A percentile compares a stretch with the other conserved stretches of the same genome.
Evolutionary conservation across 1,140 invertebrate species (phyloP).

Genomic region (Brachionus rotundiformis): DNA sequence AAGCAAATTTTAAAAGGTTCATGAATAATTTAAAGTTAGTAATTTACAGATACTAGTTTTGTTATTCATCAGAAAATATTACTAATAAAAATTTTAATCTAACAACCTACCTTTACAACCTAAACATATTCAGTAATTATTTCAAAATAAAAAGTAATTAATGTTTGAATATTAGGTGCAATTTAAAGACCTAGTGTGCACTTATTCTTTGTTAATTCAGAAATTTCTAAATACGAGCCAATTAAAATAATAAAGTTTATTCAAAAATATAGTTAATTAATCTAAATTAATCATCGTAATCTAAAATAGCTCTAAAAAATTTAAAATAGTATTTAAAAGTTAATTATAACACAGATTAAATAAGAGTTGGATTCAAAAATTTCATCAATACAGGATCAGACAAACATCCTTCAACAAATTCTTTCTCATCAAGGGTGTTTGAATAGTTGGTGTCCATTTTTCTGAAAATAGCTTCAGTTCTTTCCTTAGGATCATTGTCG

Average conservation of each 20-base stretch:
- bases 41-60: neutral
- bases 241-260: neutral
- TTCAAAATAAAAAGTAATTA: neutral
- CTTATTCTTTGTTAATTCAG: neutral
- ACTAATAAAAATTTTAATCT: neutral
- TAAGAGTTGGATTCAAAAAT: slow-evolving; percentile 44
- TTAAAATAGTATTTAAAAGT: neutral
- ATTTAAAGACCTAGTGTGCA: neutral
- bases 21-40: neutral
- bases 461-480: slow-evolving; percentile 38
- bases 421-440: slow-evolving; percentile 25
- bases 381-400: slow-evolving; percentile 49
- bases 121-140: neutral
- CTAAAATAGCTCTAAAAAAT: neutral
- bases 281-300: neutral
- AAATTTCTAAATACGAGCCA: no score
- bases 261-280: neutral
- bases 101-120: no score
- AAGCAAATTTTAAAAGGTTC: neutral
- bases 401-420: slow-evolving; percentile 46
- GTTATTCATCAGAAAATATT: neutral
- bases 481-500: slow-evolving; percentile 48
- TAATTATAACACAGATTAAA: neutral
- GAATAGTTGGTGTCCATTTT: slow-evolving; percentile 48
- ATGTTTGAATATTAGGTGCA: neutral